phyloP scores from a whole-genome alignment of 2,113 vertebrate genomes.

The Charadrius vociferus region DNA sequence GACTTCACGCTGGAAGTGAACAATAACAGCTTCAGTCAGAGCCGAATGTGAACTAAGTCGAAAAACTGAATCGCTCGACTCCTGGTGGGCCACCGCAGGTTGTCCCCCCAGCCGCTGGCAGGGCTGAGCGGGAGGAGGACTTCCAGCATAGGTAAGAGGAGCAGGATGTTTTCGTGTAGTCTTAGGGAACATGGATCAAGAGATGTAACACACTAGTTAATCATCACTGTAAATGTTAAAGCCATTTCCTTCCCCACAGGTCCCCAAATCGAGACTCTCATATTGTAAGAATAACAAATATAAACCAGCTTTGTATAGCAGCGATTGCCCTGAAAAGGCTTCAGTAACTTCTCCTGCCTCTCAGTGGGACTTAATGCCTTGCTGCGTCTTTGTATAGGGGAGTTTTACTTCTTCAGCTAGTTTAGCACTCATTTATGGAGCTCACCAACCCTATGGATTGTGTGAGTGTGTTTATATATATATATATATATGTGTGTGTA shows the following conservation, averaged over 20 bases:
- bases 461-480: neutral
- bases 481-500: neutral
- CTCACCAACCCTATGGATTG: neutral
- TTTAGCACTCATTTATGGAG: neutral
- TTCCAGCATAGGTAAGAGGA: conserved; percentile 5
- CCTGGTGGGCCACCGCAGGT: conserved; percentile 4
- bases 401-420: neutral
- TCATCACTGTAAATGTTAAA: conserved; percentile 52
- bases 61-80: neutral
- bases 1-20: conserved; percentile 34
- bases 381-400: neutral
- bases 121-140: neutral
- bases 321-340: neutral
- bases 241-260: conserved; percentile 40
- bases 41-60: neutral
- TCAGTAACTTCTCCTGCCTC: neutral
- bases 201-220: conserved; percentile 26
- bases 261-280: conserved; percentile 6
- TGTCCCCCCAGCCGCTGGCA: neutral
- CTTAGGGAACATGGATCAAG: conserved; percentile 24
- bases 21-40: conserved; percentile 13
- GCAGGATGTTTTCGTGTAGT: conserved; percentile 23
- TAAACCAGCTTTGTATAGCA: neutral
- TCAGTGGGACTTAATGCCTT: neutral
- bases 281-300: conserved; percentile 48